Evolutionary conservation across 2,113 vertebrate genomes (phyloP).

Genomic region (Uria lomvia): DNA sequence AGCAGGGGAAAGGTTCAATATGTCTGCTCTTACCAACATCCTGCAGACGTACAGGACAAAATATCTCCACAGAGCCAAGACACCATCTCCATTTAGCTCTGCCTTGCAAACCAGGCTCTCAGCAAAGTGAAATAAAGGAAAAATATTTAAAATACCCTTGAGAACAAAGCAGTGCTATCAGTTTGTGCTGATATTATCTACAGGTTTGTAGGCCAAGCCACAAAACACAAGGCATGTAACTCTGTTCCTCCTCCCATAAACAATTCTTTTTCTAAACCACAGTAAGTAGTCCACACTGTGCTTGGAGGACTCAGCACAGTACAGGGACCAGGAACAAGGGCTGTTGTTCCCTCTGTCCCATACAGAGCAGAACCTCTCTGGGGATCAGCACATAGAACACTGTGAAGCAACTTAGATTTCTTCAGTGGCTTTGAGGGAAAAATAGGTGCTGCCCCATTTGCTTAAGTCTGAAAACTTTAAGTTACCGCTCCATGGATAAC

Average conservation of each 20-base stretch:
- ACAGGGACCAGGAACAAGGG: background rate
- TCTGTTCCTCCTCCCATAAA: background rate
- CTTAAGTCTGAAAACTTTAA: background rate
- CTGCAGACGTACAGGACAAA: background rate
- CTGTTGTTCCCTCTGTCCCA: background rate
- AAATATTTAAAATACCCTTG: background rate
- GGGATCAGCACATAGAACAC: background rate
- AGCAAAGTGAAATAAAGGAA: background rate
- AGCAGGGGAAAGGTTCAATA: background rate
- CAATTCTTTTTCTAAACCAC: background rate
- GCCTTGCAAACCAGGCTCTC: background rate
- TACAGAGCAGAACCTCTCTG: background rate
- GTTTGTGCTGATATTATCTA: background rate
- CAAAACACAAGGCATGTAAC: background rate
- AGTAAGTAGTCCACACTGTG: too few species aligned
- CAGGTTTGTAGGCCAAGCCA: background rate
- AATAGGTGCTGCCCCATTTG: background rate
- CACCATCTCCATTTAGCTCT: background rate
- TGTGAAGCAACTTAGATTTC: background rate
- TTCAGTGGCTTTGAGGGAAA: background rate
- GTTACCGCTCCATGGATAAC: background rate
- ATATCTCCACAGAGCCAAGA: background rate
- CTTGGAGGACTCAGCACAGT: rapidly evolving
- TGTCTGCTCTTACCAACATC: background rate
- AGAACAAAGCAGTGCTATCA: background rate